phyloP scores from a whole-genome alignment of 2,113 vertebrate species.

The Ammodytes dubius region DNA sequence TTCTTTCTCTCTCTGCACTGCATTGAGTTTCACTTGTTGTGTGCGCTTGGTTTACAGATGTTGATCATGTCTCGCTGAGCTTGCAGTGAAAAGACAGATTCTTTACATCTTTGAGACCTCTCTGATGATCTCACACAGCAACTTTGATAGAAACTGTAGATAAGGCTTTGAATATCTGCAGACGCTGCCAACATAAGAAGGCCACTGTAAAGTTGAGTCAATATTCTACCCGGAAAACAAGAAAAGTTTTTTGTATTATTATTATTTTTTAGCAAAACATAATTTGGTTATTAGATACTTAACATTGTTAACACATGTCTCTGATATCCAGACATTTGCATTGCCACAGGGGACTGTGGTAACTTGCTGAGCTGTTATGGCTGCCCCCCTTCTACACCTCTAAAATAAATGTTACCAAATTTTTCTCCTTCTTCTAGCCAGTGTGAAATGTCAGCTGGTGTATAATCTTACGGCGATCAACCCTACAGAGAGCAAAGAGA shows the following conservation, averaged over 20 bases:
- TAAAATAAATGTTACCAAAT: constrained; percentile 52
- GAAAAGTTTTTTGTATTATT: neutral
- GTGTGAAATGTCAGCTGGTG: constrained; percentile 64
- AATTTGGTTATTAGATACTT: neutral
- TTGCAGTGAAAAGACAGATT: constrained; percentile 88
- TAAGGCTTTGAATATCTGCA: constrained; percentile 13
- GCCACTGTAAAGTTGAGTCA: constrained; percentile 16
- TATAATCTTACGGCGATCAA: constrained; percentile 67
- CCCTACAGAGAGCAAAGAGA: constrained; percentile 33
- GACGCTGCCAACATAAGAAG: constrained; percentile 26
- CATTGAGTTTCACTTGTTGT: constrained; percentile 65
- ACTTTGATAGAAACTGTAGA: constrained; percentile 38
- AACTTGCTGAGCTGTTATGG: constrained; percentile 35
- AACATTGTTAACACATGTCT: constrained; percentile 19
- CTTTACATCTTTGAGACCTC: constrained; percentile 88
- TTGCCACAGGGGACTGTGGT: constrained; percentile 10
- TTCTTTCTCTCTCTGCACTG: constrained; percentile 45
- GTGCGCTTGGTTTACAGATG: constrained; percentile 90
- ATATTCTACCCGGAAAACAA: neutral
- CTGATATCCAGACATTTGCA: constrained; percentile 21
- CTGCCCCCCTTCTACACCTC: constrained; percentile 26
- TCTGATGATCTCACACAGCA: constrained; percentile 82
- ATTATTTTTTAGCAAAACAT: neutral
- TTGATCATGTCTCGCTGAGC: constrained; percentile 91
- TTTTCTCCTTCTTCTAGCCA: constrained; percentile 39